Evolutionary conservation across 2,797 vertebrate species (phyloP).

Genomic region (Macrochelys suwanniensis): DNA sequence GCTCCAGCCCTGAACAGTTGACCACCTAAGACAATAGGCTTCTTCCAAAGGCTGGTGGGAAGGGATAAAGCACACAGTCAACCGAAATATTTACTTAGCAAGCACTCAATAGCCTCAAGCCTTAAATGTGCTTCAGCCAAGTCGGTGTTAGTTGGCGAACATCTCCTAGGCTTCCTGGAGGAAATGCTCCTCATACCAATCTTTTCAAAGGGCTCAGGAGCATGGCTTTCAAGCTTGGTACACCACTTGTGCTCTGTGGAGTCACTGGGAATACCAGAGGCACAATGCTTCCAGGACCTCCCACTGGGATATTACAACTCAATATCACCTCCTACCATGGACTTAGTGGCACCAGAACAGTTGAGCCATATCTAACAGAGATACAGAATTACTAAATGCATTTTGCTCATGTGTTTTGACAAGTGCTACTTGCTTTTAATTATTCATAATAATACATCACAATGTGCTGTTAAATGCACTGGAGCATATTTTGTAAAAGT

Average conservation of each 20-base stretch:
- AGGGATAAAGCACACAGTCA: neutral
- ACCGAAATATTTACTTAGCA: neutral
- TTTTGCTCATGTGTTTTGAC: neutral
- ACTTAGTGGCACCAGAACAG: neutral
- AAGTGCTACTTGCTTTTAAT: neutral
- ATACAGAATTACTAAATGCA: accelerated
- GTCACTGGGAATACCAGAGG: neutral
- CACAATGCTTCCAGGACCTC: neutral
- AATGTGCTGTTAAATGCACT: accelerated
- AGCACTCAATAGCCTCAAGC: neutral
- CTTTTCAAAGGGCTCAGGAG: neutral
- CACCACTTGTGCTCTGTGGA: neutral
- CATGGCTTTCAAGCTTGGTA: neutral
- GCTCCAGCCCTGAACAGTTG: neutral
- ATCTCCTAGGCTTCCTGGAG: neutral
- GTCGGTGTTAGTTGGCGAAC: neutral
- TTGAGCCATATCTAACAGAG: neutral
- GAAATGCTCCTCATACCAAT: neutral
- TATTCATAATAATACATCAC: neutral
- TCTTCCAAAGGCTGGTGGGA: neutral
- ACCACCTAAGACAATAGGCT: neutral
- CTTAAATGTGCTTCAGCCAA: neutral
- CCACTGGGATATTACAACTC: neutral
- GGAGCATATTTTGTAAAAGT: conserved; percentile 6
- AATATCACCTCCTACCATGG: accelerated